Evolutionary conservation across 2,113 vertebrate species (phyloP).

Genomic region (Conger conger): DNA sequence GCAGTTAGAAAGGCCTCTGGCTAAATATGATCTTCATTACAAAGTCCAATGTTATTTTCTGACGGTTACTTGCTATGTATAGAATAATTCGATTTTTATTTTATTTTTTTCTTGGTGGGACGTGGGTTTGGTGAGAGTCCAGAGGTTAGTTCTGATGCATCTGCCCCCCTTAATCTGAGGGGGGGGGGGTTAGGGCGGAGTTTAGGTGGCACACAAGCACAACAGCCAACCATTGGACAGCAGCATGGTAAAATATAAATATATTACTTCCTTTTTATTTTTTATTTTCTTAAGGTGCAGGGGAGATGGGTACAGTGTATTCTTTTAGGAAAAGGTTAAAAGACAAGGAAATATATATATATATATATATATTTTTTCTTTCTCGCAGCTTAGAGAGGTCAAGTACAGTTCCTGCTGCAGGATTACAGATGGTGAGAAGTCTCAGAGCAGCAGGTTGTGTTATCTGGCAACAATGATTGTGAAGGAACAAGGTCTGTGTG

Average conservation of each 20-base stretch:
- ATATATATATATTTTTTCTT: constrained; percentile 46
- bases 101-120: background rate
- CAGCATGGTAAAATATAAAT: background rate
- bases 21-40: background rate
- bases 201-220: background rate
- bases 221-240: background rate
- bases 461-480: background rate
- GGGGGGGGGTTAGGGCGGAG: background rate
- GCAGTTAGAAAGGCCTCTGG: constrained; percentile 1
- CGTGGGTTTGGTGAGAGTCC: background rate
- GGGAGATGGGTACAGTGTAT: background rate
- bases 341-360: constrained; percentile 61
- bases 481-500: background rate
- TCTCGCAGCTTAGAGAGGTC: constrained; percentile 40
- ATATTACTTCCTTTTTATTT: background rate
- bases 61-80: constrained; percentile 6
- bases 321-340: constrained; percentile 37
- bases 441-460: constrained; percentile 20
- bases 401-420: constrained; percentile 52
- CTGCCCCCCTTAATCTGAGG: background rate
- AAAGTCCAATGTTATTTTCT: constrained; percentile 1
- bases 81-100: background rate
- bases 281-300: background rate
- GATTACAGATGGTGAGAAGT: background rate
- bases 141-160: background rate